Evolutionary conservation across 2,797 vertebrate genomes (phyloP), one percentile per base, ranked within the genome.

Genomic region (Gymnothorax javanicus): DNA sequence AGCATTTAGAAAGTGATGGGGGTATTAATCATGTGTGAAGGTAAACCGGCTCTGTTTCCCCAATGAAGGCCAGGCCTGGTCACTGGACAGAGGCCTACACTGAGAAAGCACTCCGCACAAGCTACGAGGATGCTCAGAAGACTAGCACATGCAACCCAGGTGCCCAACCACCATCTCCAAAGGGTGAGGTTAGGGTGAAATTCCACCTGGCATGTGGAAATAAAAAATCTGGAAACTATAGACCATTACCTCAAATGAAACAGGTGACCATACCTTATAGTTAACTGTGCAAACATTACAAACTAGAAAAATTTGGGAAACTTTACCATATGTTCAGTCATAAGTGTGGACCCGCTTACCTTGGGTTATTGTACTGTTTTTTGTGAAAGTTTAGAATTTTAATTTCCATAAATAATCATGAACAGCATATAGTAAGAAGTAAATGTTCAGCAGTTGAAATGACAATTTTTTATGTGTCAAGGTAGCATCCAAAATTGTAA

Each of bases 21-120:
- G 90, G 93, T 95, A 96, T 97, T 96, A 96, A 97, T 96, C 96
- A 96, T 94, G 87, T 93, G 93, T 93, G 91, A 94, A 95, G 94
- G 93, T 94, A 93, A 94, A 95, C 94, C 95, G 93, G 94, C 94
- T 95, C 94, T 94, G 95, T 90, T 93, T 95, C 92, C 92, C 90
- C 91, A 90, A 90, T 89, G 92, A 89, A 90, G 84, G 83, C 86
- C 25, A 43, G 58, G 67, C 54, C 87, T 84, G 87, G 84, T 84
- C 73, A 58, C 85, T 87, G 85, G 83, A 88, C 87, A 79, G 64
- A 88, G 86, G 81, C 82, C 57, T 33, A 43, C 67, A 87, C 86
- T 86, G 86, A 89, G 88, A 87, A 87, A 84, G 58, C 57, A 73
- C 71, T 82, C 89, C 85, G 91, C 89, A 91, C 92, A 94, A 94